phyloP scores from a whole-genome alignment of 2,888 invertebrate genomes.

The Scaptomyza polygonia region DNA sequence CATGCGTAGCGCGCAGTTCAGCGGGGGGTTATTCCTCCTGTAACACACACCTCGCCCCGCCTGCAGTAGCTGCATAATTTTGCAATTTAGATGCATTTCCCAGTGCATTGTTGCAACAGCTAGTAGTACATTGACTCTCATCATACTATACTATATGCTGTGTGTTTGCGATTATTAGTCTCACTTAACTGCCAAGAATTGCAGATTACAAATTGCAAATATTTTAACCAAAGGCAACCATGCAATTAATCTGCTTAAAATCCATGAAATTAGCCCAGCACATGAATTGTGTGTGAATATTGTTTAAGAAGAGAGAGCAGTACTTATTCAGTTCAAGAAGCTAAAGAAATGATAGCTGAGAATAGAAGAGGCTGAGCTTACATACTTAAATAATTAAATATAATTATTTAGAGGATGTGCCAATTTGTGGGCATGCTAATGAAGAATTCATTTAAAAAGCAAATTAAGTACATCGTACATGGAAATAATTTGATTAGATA shows the following conservation, averaged over 20 bases:
- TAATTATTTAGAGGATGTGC: neutral
- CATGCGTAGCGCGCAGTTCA: conserved; percentile 52
- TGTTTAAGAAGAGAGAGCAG: no score
- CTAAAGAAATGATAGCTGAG: neutral
- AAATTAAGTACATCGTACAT: no score
- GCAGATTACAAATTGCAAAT: conserved; percentile 55
- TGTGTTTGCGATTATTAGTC: conserved; percentile 6
- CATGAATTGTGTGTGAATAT: neutral
- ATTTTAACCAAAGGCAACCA: conserved; percentile 9
- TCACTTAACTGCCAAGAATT: conserved; percentile 44
- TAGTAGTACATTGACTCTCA: conserved; percentile 58
- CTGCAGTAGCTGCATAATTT: conserved; percentile 66
- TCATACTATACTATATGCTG: conserved; percentile 5
- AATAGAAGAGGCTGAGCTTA: neutral
- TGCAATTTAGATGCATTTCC: conserved; percentile 62
- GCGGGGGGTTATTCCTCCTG: conserved; percentile 9
- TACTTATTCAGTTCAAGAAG: neutral
- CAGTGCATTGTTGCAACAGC: conserved; percentile 37
- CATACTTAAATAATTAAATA: neutral
- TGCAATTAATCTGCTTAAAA: conserved; percentile 63
- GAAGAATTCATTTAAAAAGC: no score
- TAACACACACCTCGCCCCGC: neutral
- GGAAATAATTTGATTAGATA: no score
- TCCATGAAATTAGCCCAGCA: conserved; percentile 58
- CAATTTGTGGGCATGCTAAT: neutral